These are phyloP conservation scores for Serinus canaria DNA, from an alignment of 2,113 vertebrate species.

Conservation along the genomic window DNA sequence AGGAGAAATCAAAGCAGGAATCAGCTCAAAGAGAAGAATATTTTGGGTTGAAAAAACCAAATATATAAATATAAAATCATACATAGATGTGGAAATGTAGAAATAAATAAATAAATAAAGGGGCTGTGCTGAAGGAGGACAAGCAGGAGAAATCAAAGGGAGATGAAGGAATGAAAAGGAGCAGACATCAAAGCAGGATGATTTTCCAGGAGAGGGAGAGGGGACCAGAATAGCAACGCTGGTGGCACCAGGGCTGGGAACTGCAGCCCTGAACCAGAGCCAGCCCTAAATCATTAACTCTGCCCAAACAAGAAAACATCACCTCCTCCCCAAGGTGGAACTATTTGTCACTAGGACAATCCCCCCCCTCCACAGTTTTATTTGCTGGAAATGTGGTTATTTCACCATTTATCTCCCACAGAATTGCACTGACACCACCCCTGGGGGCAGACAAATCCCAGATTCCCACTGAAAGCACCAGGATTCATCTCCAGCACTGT, in stretches of 20 bases:
- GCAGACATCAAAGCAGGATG: neutral
- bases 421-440: accelerated
- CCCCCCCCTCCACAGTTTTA: neutral
- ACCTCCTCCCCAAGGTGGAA: neutral
- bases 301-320: neutral
- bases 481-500: neutral
- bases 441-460: neutral
- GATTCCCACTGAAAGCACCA: accelerated
- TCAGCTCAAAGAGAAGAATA: neutral
- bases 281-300: neutral
- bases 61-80: neutral
- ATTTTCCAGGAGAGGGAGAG: neutral
- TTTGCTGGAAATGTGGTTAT: neutral
- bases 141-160: neutral
- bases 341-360: neutral
- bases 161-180: neutral
- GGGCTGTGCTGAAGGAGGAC: neutral
- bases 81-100: neutral
- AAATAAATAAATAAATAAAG: neutral
- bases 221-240: neutral
- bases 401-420: neutral
- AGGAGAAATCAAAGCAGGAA: neutral
- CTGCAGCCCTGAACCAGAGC: neutral
- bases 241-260: neutral
- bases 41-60: neutral